These are phyloP conservation scores for Labeo calbasu DNA, from an alignment of 2,797 vertebrate species.

Conservation along the genomic window DNA sequence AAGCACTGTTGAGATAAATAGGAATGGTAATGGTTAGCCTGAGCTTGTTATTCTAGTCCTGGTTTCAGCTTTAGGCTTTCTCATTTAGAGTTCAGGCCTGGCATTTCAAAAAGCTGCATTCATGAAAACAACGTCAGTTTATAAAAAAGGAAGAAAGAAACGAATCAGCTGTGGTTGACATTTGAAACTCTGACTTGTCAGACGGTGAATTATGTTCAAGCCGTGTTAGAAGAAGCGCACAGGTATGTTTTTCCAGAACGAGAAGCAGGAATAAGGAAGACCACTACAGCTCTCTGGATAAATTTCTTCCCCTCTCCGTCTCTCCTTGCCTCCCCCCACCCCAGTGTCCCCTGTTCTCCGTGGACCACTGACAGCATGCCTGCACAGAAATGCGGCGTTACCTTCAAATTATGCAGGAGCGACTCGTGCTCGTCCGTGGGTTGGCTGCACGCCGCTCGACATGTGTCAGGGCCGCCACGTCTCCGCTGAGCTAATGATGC, in stretches of 20 bases:
- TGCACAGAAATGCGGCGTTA: constrained; percentile 77
- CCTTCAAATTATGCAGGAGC: constrained; percentile 84
- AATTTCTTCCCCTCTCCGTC: constrained; percentile 53
- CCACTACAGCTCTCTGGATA: constrained; percentile 59
- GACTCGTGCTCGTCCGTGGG: constrained; percentile 74
- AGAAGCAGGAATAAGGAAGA: constrained; percentile 59
- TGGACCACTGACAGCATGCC: constrained; percentile 76
- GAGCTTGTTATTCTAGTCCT: not conserved
- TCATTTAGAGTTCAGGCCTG: constrained; percentile 2
- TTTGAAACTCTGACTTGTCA: constrained; percentile 56
- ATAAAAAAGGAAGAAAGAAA: constrained; percentile 41
- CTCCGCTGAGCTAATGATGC: constrained; percentile 85
- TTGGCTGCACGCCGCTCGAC: constrained; percentile 79
- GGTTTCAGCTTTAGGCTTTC: not conserved
- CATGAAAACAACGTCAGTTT: constrained; percentile 18
- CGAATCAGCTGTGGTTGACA: constrained; percentile 51
- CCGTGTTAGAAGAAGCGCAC: constrained; percentile 48
- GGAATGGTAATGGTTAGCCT: not conserved
- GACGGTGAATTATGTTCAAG: constrained; percentile 53
- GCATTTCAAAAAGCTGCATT: constrained; percentile 34
- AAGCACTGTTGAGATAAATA: not conserved
- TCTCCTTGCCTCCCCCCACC: constrained; percentile 46
- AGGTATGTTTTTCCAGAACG: constrained; percentile 52
- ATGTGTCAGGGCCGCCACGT: constrained; percentile 83
- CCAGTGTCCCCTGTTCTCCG: constrained; percentile 71